Conservation (phyloP, 1,140 invertebrate genomes). For the Drosophila navojoa region DNA sequence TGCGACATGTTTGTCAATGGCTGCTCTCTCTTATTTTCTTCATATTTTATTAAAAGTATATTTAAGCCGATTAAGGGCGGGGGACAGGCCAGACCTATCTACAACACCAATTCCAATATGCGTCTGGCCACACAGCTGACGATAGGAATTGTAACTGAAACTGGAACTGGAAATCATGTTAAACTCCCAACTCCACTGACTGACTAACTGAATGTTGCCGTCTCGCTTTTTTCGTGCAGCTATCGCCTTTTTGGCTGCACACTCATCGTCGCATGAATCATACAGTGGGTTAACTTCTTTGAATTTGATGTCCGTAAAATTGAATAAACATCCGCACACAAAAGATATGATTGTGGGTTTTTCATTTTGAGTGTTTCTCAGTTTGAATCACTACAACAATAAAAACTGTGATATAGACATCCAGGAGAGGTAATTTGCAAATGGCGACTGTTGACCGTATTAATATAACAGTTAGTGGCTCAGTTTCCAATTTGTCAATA, state of each 20-base stretch:
- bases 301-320: conserved; percentile 60
- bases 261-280: conserved; percentile 57
- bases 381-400: conserved; percentile 39
- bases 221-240: conserved; percentile 28
- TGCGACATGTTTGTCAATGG: not conserved
- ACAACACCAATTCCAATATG: conserved; percentile 4
- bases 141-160: conserved; percentile 8
- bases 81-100: not conserved
- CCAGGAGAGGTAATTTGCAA: conserved; percentile 9
- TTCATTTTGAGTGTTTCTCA: not conserved
- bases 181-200: conserved; percentile 4
- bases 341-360: not conserved
- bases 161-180: conserved; percentile 13
- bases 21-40: not conserved
- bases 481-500: conserved; percentile 38
- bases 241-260: conserved; percentile 34
- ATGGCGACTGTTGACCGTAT: conserved; percentile 18
- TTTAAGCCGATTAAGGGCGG: conserved; percentile 45
- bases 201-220: conserved; percentile 30
- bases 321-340: conserved; percentile 63
- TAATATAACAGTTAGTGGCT: conserved; percentile 23
- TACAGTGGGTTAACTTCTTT: conserved; percentile 53
- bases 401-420: conserved; percentile 4
- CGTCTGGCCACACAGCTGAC: conserved; percentile 1
- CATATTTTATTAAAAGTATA: conserved; percentile 26